phyloP scores from a whole-genome alignment of 2,888 invertebrate genomes.

The Nysson spinosus region DNA sequence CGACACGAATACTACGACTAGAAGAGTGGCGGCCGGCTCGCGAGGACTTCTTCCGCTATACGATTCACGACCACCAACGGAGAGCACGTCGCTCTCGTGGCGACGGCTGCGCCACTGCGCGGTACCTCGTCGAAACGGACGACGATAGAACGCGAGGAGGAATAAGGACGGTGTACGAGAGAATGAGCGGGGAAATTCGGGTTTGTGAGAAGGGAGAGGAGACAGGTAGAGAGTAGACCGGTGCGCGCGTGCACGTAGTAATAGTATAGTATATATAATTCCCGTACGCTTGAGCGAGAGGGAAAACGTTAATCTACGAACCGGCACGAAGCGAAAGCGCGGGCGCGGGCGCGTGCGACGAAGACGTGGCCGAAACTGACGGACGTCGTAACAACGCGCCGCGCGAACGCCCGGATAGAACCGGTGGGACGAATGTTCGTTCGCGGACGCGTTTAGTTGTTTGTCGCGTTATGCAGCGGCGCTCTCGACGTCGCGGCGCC shows the following conservation, averaged over 20 bases:
- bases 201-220: slow-evolving; percentile 23
- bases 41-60: slow-evolving; percentile 56
- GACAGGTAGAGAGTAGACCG: slow-evolving; percentile 31
- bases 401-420: neutral
- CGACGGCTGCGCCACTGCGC: slow-evolving; percentile 54
- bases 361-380: slow-evolving; percentile 25
- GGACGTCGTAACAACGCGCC: slow-evolving; percentile 12
- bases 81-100: slow-evolving; percentile 53
- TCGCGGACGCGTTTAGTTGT: slow-evolving; percentile 23
- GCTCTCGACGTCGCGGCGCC: slow-evolving; percentile 49
- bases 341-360: slow-evolving; percentile 14
- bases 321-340: neutral
- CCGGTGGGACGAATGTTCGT: slow-evolving; percentile 25
- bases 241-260: slow-evolving; percentile 34
- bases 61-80: slow-evolving; percentile 55
- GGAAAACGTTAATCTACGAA: neutral
- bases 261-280: slow-evolving; percentile 19
- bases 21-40: slow-evolving; percentile 47
- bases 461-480: slow-evolving; percentile 41
- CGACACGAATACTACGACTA: slow-evolving; percentile 43
- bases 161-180: slow-evolving; percentile 19
- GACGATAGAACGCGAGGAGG: slow-evolving; percentile 34
- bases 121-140: slow-evolving; percentile 45
- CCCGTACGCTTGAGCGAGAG: slow-evolving; percentile 1
- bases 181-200: slow-evolving; percentile 13